Conservation (phyloP, 2,113 vertebrate species). For the Calidris pygmaea region DNA sequence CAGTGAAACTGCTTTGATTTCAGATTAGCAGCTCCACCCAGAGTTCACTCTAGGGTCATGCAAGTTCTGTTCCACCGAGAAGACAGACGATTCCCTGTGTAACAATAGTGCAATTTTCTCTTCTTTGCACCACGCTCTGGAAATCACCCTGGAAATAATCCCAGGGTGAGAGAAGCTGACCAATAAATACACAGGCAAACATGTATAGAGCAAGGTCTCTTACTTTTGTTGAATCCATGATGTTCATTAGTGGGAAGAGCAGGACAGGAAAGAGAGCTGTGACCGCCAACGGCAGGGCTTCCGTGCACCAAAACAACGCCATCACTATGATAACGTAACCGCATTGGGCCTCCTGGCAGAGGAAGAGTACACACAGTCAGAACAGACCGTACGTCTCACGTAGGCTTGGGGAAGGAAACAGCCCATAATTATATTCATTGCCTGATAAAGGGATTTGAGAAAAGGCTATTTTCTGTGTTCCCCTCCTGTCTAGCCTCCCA, state of each 20-base stretch:
- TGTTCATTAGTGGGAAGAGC: conserved; percentile 90
- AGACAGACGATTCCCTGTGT: neutral
- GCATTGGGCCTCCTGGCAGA: conserved; percentile 81
- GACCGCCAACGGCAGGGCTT: conserved; percentile 88
- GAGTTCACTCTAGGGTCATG: neutral
- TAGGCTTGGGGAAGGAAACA: neutral
- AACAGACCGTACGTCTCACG: neutral
- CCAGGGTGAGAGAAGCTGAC: neutral
- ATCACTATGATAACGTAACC: conserved; percentile 89
- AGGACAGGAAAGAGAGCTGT: conserved; percentile 87
- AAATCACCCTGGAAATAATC: neutral
- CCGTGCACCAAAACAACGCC: conserved; percentile 92
- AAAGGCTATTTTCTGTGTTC: neutral
- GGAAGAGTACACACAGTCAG: neutral
- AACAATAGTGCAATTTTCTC: neutral
- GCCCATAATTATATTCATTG: neutral
- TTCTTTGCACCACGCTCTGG: neutral
- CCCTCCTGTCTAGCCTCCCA: neutral
- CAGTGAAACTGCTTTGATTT: neutral
- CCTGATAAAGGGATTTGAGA: neutral
- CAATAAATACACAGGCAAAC: neutral
- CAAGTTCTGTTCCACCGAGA: neutral
- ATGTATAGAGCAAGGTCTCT: neutral
- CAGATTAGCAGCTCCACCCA: neutral
- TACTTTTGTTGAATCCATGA: conserved; percentile 87